Conservation (phyloP, 2,797 vertebrate species). For the Gambelia wislizenii region DNA sequence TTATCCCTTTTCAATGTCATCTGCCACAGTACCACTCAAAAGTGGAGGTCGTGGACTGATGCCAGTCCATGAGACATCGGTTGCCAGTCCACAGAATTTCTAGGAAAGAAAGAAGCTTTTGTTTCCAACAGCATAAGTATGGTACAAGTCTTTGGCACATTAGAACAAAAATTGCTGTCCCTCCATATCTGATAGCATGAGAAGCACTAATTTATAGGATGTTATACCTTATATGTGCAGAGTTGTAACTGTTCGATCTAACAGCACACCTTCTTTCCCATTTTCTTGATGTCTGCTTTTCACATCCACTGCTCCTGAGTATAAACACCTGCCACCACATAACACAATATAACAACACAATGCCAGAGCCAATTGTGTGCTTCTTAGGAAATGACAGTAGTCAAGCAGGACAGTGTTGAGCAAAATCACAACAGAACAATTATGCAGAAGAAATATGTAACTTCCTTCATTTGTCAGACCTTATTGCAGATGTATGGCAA, state of each 20-base stretch:
- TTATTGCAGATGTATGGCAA: conserved; percentile 18
- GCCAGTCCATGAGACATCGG: too few relatives aligned
- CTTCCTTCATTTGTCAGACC: not conserved
- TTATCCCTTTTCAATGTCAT: too few relatives aligned
- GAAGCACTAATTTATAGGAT: too few relatives aligned
- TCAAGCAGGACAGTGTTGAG: not conserved
- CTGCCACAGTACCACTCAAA: too few relatives aligned
- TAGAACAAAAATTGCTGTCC: too few relatives aligned
- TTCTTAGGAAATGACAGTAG: not conserved
- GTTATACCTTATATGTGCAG: too few relatives aligned
- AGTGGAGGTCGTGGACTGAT: too few relatives aligned
- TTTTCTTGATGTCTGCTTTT: not conserved
- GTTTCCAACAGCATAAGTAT: too few relatives aligned
- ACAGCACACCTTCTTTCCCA: not conserved
- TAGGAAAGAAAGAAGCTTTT: too few relatives aligned
- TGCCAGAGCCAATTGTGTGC: rapidly evolving
- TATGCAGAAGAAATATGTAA: not conserved
- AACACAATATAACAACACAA: not conserved
- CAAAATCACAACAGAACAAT: not conserved
- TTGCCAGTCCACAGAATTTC: too few relatives aligned
- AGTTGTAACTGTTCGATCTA: not conserved
- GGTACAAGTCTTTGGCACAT: too few relatives aligned
- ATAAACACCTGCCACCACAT: conserved; percentile 7
- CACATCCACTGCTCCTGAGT: not conserved
- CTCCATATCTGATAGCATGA: too few relatives aligned